These are phyloP conservation scores for Drosophila simulans DNA, from an alignment of 1,140 invertebrate genomes.

Conservation along the genomic window DNA sequence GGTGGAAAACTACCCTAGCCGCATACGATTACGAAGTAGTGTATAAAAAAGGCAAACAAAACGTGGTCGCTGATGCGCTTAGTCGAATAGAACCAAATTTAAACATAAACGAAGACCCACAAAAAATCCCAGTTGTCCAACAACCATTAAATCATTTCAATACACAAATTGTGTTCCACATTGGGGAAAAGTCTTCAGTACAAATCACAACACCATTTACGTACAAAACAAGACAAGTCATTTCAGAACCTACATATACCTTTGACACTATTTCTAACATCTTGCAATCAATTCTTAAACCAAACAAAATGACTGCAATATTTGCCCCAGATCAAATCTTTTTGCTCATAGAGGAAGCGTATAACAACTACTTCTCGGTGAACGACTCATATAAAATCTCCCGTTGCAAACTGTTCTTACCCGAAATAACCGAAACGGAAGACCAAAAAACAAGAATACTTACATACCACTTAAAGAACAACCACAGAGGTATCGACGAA, in stretches of 20 bases:
- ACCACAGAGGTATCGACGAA: conserved; percentile 15
- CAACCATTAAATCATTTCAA: conserved; percentile 2
- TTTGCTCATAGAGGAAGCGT: conserved; percentile 8
- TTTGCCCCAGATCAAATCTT: conserved; percentile 4
- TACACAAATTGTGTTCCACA: background rate
- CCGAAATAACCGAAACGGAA: background rate
- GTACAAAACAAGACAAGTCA: conserved; percentile 5
- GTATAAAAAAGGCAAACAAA: too few species aligned
- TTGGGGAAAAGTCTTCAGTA: background rate
- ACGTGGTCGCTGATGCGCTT: too few species aligned
- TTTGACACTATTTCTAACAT: conserved; percentile 6
- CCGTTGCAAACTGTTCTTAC: conserved; percentile 2
- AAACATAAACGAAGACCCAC: conserved; percentile 1
- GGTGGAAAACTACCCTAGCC: too few species aligned
- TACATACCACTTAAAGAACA: conserved; percentile 8
- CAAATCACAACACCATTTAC: conserved; percentile 8
- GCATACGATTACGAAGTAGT: too few species aligned
- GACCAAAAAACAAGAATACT: conserved; percentile 4
- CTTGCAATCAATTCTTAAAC: conserved; percentile 7
- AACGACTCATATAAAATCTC: conserved; percentile 10
- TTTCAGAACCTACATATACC: conserved; percentile 9
- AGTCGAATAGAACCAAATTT: too few species aligned
- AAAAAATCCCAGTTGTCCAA: background rate
- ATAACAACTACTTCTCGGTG: conserved; percentile 8
- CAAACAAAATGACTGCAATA: conserved; percentile 17